Conservation (phyloP, 2,797 vertebrate species). For the Peromyscus melanophrys region DNA sequence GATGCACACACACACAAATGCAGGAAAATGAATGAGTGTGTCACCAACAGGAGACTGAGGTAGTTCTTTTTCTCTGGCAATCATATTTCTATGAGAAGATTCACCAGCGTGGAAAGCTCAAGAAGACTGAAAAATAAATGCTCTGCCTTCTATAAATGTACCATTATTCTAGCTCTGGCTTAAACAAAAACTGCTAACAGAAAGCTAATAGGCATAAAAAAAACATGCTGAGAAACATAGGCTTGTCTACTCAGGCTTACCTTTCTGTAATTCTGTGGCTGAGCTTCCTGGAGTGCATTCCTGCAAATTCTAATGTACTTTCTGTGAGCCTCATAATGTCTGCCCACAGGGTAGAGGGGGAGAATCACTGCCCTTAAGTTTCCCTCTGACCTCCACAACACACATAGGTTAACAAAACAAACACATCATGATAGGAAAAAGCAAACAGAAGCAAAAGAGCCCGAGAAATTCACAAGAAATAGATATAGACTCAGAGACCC, state of each 20-base stretch:
- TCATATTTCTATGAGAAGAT: constrained; percentile 56
- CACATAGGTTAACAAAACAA: not conserved
- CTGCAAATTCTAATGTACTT: constrained; percentile 35
- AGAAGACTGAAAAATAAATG: constrained; percentile 79
- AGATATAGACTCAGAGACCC: not conserved
- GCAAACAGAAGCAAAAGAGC: not conserved
- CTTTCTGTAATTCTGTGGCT: not conserved
- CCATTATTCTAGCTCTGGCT: constrained; percentile 66
- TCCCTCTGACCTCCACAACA: not conserved
- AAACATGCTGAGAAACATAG: not conserved
- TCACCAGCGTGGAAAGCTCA: constrained; percentile 29
- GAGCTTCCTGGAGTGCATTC: constrained; percentile 44
- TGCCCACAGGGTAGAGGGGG: not conserved
- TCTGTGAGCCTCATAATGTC: not conserved
- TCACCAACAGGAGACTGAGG: not conserved
- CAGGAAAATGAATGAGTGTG: not conserved
- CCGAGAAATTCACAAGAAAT: not conserved
- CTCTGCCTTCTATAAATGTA: constrained; percentile 69
- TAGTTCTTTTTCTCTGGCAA: constrained; percentile 36
- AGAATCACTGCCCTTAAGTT: not conserved
- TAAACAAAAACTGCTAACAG: constrained; percentile 66
- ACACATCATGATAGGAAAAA: not conserved
- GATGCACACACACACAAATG: not conserved
- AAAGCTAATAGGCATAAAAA: constrained; percentile 37
- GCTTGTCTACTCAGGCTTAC: not conserved